Percentiles rank a stretch among this genome's conserved stretches.
Conservation (phyloP, 2,888 invertebrate genomes). For the Plebejus melissa region DNA sequence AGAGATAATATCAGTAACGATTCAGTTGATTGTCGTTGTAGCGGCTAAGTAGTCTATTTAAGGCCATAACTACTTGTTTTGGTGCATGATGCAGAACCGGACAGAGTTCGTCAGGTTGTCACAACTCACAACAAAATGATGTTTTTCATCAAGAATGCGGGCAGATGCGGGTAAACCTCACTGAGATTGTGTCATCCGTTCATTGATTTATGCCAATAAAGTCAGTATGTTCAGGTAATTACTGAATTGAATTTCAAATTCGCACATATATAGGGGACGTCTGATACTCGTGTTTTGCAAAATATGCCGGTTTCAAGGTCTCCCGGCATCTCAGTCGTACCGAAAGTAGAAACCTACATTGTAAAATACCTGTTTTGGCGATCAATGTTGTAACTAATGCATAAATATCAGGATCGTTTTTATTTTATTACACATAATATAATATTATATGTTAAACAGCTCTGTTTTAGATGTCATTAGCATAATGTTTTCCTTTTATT, state of each 20-base stretch:
- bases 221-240: constrained; percentile 15
- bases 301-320: constrained; percentile 64
- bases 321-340: constrained; percentile 62
- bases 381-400: constrained; percentile 40
- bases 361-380: constrained; percentile 53
- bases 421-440: constrained; percentile 31
- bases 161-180: neutral
- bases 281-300: constrained; percentile 53
- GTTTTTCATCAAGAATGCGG: neutral
- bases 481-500: constrained; percentile 18
- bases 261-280: constrained; percentile 45
- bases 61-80: neutral
- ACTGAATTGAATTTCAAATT: constrained; percentile 46
- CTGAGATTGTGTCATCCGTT: neutral
- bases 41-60: neutral
- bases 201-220: constrained; percentile 21
- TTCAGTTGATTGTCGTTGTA: too few relatives aligned
- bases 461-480: constrained; percentile 15
- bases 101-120: neutral
- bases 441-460: constrained; percentile 22
- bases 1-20: too few relatives aligned
- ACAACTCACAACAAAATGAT: neutral
- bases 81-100: neutral
- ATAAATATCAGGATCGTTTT: constrained; percentile 35
- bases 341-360: constrained; percentile 66